Evolutionary conservation across 2,113 vertebrate genomes (phyloP).

Genomic region (Pygathrix nemaeus): DNA sequence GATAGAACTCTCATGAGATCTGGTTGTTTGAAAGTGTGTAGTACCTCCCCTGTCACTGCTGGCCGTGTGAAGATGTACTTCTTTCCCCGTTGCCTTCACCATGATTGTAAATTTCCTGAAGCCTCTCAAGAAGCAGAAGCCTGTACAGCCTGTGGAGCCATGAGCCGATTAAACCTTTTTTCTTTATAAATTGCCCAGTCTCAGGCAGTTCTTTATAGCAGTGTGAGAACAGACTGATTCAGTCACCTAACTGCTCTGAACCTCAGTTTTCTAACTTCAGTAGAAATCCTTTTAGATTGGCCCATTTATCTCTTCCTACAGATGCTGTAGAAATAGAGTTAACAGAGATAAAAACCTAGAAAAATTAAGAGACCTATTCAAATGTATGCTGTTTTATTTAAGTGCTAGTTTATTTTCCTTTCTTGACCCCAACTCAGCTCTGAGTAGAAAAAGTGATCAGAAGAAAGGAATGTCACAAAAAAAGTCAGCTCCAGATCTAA

Average conservation of each 20-base stretch:
- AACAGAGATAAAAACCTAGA: not conserved
- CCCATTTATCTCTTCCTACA: not conserved
- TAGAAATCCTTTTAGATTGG: not conserved
- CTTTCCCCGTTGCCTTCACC: too few species aligned
- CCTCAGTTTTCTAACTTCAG: not conserved
- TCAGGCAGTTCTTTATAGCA: too few species aligned
- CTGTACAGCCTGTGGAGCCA: too few species aligned
- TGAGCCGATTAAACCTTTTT: too few species aligned
- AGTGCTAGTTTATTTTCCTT: not conserved
- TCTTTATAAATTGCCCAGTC: too few species aligned
- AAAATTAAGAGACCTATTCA: not conserved
- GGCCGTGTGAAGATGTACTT: too few species aligned
- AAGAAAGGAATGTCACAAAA: not conserved
- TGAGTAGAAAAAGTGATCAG: not conserved
- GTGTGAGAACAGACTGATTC: too few species aligned
- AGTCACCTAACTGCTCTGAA: not conserved
- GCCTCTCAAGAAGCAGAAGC: too few species aligned
- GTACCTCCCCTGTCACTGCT: too few species aligned
- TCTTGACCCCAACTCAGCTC: not conserved
- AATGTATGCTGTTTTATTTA: not conserved
- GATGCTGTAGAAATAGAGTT: not conserved
- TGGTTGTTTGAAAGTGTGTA: too few species aligned
- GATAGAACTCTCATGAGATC: too few species aligned
- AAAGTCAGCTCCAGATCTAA: not conserved
- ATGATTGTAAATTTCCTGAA: too few species aligned